Conservation (phyloP, 2,888 invertebrate species). For the Horisme vitalbata region DNA sequence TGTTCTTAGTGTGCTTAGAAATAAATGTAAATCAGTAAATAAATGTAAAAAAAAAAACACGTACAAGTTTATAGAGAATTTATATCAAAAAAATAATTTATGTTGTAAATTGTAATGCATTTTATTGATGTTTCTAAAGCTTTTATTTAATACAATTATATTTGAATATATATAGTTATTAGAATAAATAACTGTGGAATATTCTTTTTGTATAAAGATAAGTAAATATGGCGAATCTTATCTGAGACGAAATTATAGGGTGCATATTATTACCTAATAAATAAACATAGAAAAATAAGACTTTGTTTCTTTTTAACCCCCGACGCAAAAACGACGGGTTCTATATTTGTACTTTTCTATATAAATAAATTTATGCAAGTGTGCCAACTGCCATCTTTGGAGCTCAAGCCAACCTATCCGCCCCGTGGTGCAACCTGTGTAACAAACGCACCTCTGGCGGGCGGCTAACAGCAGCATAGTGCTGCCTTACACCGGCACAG, state of each 20-base stretch:
- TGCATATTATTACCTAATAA: constrained; percentile 27
- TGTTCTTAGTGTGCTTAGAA: constrained; percentile 24
- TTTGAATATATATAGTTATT: neutral
- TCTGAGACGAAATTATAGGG: constrained; percentile 28
- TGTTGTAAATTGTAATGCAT: constrained; percentile 28
- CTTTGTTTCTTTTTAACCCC: constrained; percentile 15
- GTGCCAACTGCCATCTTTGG: no score
- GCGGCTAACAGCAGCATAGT: no score
- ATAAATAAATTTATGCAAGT: no score
- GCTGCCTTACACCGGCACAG: no score
- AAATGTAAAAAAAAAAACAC: constrained; percentile 23
- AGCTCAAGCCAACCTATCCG: no score
- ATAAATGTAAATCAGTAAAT: constrained; percentile 19
- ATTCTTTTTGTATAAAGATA: constrained; percentile 29
- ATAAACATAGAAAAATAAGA: constrained; percentile 24
- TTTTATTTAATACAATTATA: constrained; percentile 21
- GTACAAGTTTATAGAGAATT: constrained; percentile 33
- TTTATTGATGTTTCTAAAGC: constrained; percentile 24
- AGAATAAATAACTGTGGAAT: constrained; percentile 10
- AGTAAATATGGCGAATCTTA: constrained; percentile 29
- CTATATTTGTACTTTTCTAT: no score
- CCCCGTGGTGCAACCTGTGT: no score
- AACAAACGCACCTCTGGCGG: no score
- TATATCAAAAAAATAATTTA: constrained; percentile 25
- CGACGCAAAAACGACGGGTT: no score